Percentiles rank a stretch among this genome's conserved stretches.
These are phyloP conservation scores for Boloria euphrosyne DNA, from an alignment of 2,888 invertebrate species.

Conservation along the genomic window DNA sequence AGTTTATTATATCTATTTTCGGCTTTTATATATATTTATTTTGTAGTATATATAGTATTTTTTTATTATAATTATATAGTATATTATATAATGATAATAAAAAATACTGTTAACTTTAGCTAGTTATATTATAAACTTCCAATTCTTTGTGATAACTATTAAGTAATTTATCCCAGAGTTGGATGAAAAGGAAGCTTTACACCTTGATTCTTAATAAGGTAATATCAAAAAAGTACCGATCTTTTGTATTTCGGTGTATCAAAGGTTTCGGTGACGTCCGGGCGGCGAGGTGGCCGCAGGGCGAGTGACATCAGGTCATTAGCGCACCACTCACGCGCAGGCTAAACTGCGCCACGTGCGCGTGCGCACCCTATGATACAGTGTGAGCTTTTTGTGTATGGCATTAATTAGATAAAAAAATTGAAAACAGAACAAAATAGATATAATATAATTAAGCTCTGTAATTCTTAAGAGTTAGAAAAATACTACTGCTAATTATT, in stretches of 20 bases:
- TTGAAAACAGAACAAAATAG: background rate
- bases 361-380: slow-evolving; percentile 64
- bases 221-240: slow-evolving; percentile 33
- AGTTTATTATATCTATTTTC: no score
- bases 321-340: slow-evolving; percentile 74
- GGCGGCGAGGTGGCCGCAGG: slow-evolving; percentile 48
- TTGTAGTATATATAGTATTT: no score
- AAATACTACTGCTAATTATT: no score
- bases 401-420: slow-evolving; percentile 17
- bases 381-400: slow-evolving; percentile 45
- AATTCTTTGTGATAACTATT: background rate
- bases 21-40: no score
- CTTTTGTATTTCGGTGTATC: slow-evolving; percentile 39
- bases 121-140: no score
- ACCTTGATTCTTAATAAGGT: slow-evolving; percentile 35
- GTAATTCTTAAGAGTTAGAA: no score
- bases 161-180: slow-evolving; percentile 19
- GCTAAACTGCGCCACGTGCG: slow-evolving; percentile 76
- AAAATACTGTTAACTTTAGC: no score
- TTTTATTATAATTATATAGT: no score
- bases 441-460: no score
- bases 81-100: no score
- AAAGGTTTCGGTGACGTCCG: slow-evolving; percentile 40
- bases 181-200: slow-evolving; percentile 30
- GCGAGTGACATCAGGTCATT: slow-evolving; percentile 64